phyloP scores from a whole-genome alignment of 2,113 vertebrate genomes.

The Puma concolor region DNA sequence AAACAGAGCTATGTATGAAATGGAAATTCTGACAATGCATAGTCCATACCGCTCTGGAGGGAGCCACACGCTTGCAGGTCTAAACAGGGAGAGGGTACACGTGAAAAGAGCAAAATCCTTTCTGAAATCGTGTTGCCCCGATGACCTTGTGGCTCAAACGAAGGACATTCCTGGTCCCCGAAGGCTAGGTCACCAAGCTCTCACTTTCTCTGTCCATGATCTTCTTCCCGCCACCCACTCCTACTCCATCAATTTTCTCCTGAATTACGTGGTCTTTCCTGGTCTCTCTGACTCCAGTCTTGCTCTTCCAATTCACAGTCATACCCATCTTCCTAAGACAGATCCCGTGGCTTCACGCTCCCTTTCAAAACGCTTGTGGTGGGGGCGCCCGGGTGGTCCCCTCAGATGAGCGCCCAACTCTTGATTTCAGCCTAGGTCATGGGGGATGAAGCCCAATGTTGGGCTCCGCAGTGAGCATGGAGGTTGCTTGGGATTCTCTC shows the following conservation, averaged over 20 bases:
- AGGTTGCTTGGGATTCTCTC: too few relatives aligned
- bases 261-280: neutral
- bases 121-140: neutral
- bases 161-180: neutral
- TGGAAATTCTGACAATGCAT: neutral
- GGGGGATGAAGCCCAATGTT: too few relatives aligned
- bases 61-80: too few relatives aligned
- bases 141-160: too few relatives aligned
- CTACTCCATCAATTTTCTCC: neutral
- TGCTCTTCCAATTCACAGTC: neutral
- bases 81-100: neutral
- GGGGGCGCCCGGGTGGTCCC: too few relatives aligned
- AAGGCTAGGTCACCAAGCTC: neutral
- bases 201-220: neutral
- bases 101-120: neutral
- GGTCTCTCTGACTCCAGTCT: neutral
- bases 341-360: neutral
- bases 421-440: too few relatives aligned
- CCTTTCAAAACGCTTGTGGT: too few relatives aligned
- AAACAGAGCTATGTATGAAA: neutral
- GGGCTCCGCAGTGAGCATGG: too few relatives aligned
- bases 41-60: neutral
- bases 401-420: too few relatives aligned
- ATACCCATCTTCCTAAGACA: neutral
- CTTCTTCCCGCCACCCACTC: neutral